A percentile compares a stretch with the other conserved stretches of the same genome.
Evolutionary conservation across 2,113 vertebrate genomes (phyloP).

Genomic region (Circaetus cinerascens): DNA sequence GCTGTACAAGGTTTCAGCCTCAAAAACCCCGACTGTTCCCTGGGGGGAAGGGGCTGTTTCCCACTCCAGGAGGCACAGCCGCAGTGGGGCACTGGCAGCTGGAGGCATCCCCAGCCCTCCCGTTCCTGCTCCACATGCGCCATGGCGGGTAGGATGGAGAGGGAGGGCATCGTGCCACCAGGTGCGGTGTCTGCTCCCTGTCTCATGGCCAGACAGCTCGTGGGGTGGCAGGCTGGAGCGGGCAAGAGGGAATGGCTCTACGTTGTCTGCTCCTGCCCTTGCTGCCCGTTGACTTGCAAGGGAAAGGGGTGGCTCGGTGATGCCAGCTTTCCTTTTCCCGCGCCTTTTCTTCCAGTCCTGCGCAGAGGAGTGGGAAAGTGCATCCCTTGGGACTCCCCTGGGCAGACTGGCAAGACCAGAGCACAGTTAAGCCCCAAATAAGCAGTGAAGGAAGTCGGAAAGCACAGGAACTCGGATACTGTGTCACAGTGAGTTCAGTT

Average conservation of each 20-base stretch:
- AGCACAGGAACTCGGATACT: background rate
- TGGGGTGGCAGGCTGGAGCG: background rate
- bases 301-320: background rate
- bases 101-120: background rate
- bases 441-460: background rate
- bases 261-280: background rate
- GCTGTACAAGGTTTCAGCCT: background rate
- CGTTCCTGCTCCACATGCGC: background rate
- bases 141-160: fast-evolving
- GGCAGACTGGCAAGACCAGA: background rate
- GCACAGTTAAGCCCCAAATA: background rate
- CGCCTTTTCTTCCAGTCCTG: background rate
- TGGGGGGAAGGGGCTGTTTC: background rate
- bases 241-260: background rate
- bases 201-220: fast-evolving
- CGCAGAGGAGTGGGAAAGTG: background rate
- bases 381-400: background rate
- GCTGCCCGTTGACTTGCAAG: background rate
- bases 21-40: background rate
- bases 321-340: background rate
- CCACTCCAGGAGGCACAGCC: background rate
- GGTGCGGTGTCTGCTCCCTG: fast-evolving
- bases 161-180: background rate
- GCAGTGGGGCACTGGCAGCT: background rate
- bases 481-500: background rate